These are phyloP conservation scores for Musca vetustissima DNA, from an alignment of 1,140 invertebrate species.

Conservation along the genomic window DNA sequence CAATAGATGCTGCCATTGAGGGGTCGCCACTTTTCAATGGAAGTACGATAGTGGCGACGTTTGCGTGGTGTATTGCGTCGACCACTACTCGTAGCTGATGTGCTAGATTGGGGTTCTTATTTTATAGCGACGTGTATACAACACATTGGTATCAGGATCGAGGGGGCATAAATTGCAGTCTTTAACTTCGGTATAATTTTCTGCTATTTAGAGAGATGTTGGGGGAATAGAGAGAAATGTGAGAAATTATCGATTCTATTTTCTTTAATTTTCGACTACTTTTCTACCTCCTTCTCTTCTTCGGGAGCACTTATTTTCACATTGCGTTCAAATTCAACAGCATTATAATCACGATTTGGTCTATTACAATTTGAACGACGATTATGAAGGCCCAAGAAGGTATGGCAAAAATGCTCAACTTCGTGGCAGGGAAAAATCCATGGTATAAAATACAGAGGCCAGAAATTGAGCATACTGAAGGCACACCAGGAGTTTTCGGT, in stretches of 20 bases:
- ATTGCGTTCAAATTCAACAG: too few relatives aligned
- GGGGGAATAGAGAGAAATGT: too few relatives aligned
- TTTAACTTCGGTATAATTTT: slow-evolving; percentile 15
- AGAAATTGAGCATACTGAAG: slow-evolving; percentile 51
- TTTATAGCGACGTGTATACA: slow-evolving; percentile 23
- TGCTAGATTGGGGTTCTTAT: background rate
- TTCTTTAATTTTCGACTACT: background rate
- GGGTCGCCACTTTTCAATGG: slow-evolving; percentile 48
- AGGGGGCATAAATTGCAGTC: slow-evolving; percentile 4
- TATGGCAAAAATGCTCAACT: slow-evolving; percentile 52
- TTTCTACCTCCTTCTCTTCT: background rate
- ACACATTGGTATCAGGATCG: background rate
- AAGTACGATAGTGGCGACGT: slow-evolving; percentile 37
- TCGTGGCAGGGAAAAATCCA: slow-evolving; percentile 46
- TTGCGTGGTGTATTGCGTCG: background rate
- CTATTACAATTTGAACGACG: slow-evolving; percentile 44
- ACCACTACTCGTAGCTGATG: too few relatives aligned
- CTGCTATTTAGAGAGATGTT: slow-evolving; percentile 3
- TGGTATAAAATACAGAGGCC: slow-evolving; percentile 57
- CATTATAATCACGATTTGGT: slow-evolving; percentile 36
- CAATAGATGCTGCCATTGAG: slow-evolving; percentile 43
- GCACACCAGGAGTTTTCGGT: slow-evolving; percentile 33
- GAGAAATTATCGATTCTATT: too few relatives aligned
- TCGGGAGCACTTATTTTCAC: background rate
- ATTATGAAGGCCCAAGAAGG: slow-evolving; percentile 55